phyloP scores from a whole-genome alignment of 2,888 invertebrate species.

The Brachypterus glaber region DNA sequence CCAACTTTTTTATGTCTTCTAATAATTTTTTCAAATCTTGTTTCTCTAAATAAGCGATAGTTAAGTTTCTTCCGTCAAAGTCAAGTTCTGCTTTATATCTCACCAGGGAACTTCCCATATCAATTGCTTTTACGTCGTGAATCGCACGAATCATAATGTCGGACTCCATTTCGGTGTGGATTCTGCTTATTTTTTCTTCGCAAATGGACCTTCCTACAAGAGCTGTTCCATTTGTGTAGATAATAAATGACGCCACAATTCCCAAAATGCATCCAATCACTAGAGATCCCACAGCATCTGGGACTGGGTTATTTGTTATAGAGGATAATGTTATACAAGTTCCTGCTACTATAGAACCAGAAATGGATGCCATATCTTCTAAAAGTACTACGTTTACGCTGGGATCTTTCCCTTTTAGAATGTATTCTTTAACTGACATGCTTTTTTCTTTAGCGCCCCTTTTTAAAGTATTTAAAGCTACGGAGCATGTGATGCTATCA shows the following conservation, averaged over 20 bases:
- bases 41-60: constrained; percentile 86
- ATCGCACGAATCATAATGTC: constrained; percentile 94
- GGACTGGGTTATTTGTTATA: constrained; percentile 66
- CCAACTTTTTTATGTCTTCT: constrained; percentile 77
- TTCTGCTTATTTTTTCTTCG: constrained; percentile 72
- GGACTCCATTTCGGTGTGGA: constrained; percentile 81
- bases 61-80: constrained; percentile 93
- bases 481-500: constrained; percentile 81
- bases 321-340: constrained; percentile 80
- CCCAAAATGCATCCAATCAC: constrained; percentile 73
- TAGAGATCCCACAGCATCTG: constrained; percentile 84
- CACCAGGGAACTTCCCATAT: constrained; percentile 90
- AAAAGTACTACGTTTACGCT: constrained; percentile 94
- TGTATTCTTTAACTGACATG: constrained; percentile 76
- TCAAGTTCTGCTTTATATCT: constrained; percentile 98
- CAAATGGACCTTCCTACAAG: constrained; percentile 91
- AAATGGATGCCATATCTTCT: constrained; percentile 93
- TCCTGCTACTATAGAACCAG: constrained; percentile 77
- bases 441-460: constrained; percentile 74
- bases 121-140: constrained; percentile 97
- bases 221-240: constrained; percentile 90
- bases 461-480: constrained; percentile 78
- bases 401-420: constrained; percentile 86
- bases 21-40: constrained; percentile 71
- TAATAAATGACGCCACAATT: constrained; percentile 87